Conservation (phyloP, 2,888 invertebrate genomes). For the Drosophila rellima region DNA sequence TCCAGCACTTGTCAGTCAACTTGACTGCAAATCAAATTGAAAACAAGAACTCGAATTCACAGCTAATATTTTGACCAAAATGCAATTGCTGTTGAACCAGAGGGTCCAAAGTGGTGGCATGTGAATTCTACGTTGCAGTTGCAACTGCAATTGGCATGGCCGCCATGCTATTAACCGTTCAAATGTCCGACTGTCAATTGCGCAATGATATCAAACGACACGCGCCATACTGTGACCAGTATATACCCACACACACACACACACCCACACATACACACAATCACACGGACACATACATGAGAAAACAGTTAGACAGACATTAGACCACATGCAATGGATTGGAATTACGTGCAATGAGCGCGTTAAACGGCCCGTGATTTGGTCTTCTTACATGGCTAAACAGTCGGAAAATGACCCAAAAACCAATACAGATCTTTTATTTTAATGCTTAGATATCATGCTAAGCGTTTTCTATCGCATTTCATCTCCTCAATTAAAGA, state of each 20-base stretch:
- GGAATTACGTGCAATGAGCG: slow-evolving; percentile 67
- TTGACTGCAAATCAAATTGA: slow-evolving; percentile 44
- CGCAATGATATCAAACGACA: slow-evolving; percentile 70
- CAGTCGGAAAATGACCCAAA: slow-evolving; percentile 27
- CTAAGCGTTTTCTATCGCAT: not conserved
- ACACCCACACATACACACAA: slow-evolving; percentile 15
- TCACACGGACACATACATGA: not conserved
- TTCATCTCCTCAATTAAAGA: too few species aligned
- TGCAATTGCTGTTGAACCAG: slow-evolving; percentile 33
- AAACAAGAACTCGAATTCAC: slow-evolving; percentile 62
- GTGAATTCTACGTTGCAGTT: slow-evolving; percentile 30
- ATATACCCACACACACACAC: slow-evolving; percentile 1
- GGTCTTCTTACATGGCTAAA: slow-evolving; percentile 45
- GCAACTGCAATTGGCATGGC: slow-evolving; percentile 38
- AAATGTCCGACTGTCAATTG: slow-evolving; percentile 73
- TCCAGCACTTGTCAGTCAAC: slow-evolving; percentile 3
- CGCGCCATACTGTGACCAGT: slow-evolving; percentile 27
- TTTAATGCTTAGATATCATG: not conserved
- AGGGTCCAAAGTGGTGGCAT: not conserved
- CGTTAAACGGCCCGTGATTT: slow-evolving; percentile 56
- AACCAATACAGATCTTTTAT: slow-evolving; percentile 29
- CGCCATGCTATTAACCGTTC: slow-evolving; percentile 56
- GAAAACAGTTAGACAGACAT: slow-evolving; percentile 35
- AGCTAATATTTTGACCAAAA: slow-evolving; percentile 53
- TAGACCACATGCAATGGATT: slow-evolving; percentile 56